Base-by-base conservation (phyloP, 2,888 invertebrate species). In the Papilio gigon region DNA sequence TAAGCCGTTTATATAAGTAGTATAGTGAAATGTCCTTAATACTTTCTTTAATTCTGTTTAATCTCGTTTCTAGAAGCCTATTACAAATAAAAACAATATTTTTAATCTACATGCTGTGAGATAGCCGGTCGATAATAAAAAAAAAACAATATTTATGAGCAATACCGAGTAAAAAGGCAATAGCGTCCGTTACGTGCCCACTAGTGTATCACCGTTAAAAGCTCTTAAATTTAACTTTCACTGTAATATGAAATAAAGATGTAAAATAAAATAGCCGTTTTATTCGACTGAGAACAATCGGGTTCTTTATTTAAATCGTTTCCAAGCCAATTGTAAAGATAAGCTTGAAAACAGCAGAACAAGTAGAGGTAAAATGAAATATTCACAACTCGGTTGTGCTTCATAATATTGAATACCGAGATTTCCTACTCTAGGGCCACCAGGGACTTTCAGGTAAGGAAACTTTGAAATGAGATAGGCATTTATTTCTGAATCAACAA, bases 241-340 rank as follows among this genome's bases (percentile, higher is more conserved):
- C 14, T 9, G 9, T 27, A 25, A 22, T 11, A 3, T 47, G 27
- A 27, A 27, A 27, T 53, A 53, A 53, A 53, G 22, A 6, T 3
- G 17, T 30, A 5, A 17, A 30, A 4, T 33, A 20, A 63, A 47
- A 63, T 47, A 47, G 25, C 33, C 22, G 12, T 33, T 63, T 58
- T 44, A 50, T 65, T 53, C 56, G 40, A 56, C 25, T 56, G 27
- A 56, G 58, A 40, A 42, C 58, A 50, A 61, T 56, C 22, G 22
- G n/a, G 9, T 20, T 53, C 53, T 53, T 42, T 50, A 42, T 67
- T n/a, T 37, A 33, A 61, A 67, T 53, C 53, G 22, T 56, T 61
- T 65, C 42, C 35, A 65, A 17, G 30, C 22, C 50, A 53, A 40
- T 53, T 64, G 53, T 37, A 6, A 35, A 53, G 12, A n/a, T 30